A percentile compares a stretch with the other conserved stretches of the same genome.
These are phyloP conservation scores for Papilio glaucus DNA, from an alignment of 1,140 invertebrate genomes.

Conservation along the genomic window DNA sequence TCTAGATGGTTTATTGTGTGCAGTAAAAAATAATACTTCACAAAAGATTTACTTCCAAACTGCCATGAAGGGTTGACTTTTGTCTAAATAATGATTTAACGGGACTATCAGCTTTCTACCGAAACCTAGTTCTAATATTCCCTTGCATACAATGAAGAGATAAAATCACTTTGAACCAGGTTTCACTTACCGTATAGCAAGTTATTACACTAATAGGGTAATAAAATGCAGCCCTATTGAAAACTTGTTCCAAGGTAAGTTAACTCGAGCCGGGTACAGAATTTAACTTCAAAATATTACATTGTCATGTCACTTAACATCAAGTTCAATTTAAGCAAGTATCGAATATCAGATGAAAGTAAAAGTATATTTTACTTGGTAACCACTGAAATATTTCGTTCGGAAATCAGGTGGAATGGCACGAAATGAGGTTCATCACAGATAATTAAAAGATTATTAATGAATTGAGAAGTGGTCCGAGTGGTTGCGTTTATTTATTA, in stretches of 20 bases:
- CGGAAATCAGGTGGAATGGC: background rate
- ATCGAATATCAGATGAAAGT: background rate
- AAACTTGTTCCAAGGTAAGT: background rate
- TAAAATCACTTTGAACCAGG: constrained; percentile 1
- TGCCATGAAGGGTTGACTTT: background rate
- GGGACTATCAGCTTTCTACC: background rate
- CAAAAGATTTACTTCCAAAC: background rate
- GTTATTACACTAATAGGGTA: constrained; percentile 22
- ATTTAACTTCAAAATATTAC: background rate
- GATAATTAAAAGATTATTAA: background rate
- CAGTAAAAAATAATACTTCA: background rate
- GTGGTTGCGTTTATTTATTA: too few species aligned
- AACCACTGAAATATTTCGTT: background rate
- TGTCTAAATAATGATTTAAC: background rate
- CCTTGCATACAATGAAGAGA: constrained; percentile 24
- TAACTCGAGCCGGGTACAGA: background rate
- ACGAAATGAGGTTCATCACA: background rate
- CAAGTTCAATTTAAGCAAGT: background rate
- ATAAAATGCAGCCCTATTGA: background rate
- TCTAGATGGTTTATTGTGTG: background rate
- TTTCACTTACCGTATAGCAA: background rate
- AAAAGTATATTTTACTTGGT: background rate
- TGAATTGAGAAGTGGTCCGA: too few species aligned
- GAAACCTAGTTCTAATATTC: constrained; percentile 3
- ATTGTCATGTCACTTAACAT: constrained; percentile 22